Evolutionary conservation across 2,888 invertebrate genomes (phyloP).

Genomic region (Junonia oenone): DNA sequence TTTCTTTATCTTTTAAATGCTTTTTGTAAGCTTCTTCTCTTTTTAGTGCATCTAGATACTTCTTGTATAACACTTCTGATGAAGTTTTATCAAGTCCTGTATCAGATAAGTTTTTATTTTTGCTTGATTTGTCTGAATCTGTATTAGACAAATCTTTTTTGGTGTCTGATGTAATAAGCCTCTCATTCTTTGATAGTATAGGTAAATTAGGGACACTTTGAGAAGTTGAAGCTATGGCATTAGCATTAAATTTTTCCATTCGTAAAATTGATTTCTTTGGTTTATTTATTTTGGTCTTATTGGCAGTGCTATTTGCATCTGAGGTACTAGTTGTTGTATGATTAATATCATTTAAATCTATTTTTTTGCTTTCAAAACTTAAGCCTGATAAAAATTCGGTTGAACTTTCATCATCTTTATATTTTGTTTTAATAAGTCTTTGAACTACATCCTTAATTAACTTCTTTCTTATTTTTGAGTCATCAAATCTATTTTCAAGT

Average conservation of each 20-base stretch:
- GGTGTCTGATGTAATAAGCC: conserved; percentile 36
- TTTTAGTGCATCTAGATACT: conserved; percentile 60
- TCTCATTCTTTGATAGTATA: conserved; percentile 45
- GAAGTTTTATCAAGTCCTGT: conserved; percentile 51
- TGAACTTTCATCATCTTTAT: conserved; percentile 77
- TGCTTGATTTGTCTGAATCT: conserved; percentile 58
- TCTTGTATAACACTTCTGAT: conserved; percentile 64
- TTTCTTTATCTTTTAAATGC: conserved; percentile 62
- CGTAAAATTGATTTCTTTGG: conserved; percentile 69
- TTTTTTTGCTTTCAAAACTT: conserved; percentile 51
- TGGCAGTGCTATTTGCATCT: conserved; percentile 50
- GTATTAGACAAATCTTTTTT: conserved; percentile 45
- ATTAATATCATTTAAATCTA: conserved; percentile 39
- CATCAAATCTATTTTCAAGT: conserved; percentile 79
- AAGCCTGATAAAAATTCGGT: conserved; percentile 71
- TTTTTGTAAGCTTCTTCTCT: conserved; percentile 61
- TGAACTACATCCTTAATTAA: conserved; percentile 83
- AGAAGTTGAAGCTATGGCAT: conserved; percentile 57
- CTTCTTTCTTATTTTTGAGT: conserved; percentile 79
- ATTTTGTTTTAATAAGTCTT: conserved; percentile 79
- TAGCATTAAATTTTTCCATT: conserved; percentile 57
- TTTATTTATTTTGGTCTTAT: conserved; percentile 38
- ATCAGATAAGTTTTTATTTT: conserved; percentile 52
- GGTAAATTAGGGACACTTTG: conserved; percentile 69
- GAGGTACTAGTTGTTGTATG: conserved; percentile 64